Evolutionary conservation across 2,113 vertebrate species (phyloP).

Genomic region (Blennius ocellaris): DNA sequence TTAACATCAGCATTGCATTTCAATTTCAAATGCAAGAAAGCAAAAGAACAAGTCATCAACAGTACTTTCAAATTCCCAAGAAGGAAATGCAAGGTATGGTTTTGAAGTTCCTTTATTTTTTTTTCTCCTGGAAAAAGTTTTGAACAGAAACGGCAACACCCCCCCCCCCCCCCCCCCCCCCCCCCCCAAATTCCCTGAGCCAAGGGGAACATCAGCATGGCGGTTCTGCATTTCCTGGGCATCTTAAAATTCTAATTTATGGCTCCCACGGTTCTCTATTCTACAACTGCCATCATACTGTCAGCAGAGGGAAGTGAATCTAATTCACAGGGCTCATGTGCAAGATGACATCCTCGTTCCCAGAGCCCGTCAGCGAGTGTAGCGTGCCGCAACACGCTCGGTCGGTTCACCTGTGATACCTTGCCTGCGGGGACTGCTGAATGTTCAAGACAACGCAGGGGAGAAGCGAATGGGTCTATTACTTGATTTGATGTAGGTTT

Average conservation of each 20-base stretch:
- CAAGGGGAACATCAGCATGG: constrained; percentile 6
- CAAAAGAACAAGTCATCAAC: background rate
- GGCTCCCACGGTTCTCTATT: constrained; percentile 26
- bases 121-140: constrained; percentile 39
- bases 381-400: constrained; percentile 56
- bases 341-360: constrained; percentile 32
- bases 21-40: background rate
- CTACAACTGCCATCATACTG: background rate
- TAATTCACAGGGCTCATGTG: constrained; percentile 38
- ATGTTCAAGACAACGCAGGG: constrained; percentile 9
- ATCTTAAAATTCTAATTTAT: constrained; percentile 4
- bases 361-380: constrained; percentile 16
- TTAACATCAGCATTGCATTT: too few species aligned
- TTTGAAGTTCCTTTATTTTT: constrained; percentile 6
- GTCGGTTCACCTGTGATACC: constrained; percentile 49
- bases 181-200: background rate
- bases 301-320: constrained; percentile 6
- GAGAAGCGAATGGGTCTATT: constrained; percentile 10
- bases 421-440: constrained; percentile 49
- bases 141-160: background rate
- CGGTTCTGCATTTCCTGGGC: constrained; percentile 2
- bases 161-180: constrained; percentile 4
- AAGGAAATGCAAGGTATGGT: too few species aligned
- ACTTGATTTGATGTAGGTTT: constrained; percentile 14
- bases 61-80: too few species aligned